A percentile compares a stretch with the other conserved stretches of the same genome.
Evolutionary conservation across 1,140 invertebrate species (phyloP).

Genomic region (Cheumatopsyche charites): DNA sequence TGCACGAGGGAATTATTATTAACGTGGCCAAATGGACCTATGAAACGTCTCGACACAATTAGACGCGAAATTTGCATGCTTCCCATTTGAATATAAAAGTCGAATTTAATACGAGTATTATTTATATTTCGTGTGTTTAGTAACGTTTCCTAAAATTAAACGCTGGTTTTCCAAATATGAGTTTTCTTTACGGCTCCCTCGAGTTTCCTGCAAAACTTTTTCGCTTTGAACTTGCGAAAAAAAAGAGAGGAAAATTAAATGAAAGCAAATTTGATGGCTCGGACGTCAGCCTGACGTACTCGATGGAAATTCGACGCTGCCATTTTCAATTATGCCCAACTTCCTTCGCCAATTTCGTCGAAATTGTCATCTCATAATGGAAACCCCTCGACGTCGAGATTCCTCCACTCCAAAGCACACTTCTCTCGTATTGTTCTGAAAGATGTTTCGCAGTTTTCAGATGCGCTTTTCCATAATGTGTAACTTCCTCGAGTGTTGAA

Average conservation of each 20-base stretch:
- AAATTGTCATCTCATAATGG: slow-evolving; percentile 17
- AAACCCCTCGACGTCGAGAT: neutral
- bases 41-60: no score
- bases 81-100: no score
- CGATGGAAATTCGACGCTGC: slow-evolving; percentile 28
- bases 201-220: slow-evolving; percentile 5
- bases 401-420: neutral
- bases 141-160: neutral
- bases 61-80: no score
- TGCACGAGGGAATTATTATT: no score
- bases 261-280: slow-evolving; percentile 10
- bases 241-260: slow-evolving; percentile 11
- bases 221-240: neutral
- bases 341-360: slow-evolving; percentile 7
- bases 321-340: slow-evolving; percentile 25
- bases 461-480: neutral
- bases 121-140: neutral
- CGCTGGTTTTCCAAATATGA: neutral
- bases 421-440: neutral
- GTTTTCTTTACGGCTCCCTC: neutral
- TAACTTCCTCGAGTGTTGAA: slow-evolving; percentile 2
- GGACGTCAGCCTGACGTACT: neutral
- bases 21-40: no score
- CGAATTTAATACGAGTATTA: neutral
- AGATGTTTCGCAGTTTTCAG: neutral